phyloP scores from a whole-genome alignment of 2,797 vertebrate genomes.

The Galaxias olidus region DNA sequence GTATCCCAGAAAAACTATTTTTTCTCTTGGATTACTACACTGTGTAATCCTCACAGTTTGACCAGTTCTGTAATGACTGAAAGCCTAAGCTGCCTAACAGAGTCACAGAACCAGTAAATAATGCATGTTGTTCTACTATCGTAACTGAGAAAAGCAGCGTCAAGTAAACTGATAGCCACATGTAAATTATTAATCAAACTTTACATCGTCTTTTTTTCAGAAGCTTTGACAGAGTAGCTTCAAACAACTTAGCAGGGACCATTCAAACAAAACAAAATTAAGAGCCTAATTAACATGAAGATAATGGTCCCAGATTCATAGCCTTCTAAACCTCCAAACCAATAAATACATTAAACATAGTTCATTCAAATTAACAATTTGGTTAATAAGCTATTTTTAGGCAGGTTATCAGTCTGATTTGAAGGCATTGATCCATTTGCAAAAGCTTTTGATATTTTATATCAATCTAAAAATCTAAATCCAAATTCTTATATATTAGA shows the following conservation, averaged over 20 bases:
- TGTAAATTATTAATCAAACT: constrained; percentile 83
- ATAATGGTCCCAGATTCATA: too few species aligned
- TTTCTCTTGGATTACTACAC: constrained; percentile 62
- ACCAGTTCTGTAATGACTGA: constrained; percentile 66
- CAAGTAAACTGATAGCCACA: constrained; percentile 83
- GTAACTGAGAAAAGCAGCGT: constrained; percentile 89
- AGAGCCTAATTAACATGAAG: too few species aligned
- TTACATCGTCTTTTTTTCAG: constrained; percentile 68
- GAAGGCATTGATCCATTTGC: too few species aligned
- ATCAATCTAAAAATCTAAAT: too few species aligned
- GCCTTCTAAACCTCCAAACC: too few species aligned
- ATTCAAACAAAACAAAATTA: constrained; percentile 41
- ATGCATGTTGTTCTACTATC: constrained; percentile 88
- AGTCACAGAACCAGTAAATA: constrained; percentile 82
- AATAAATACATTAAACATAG: too few species aligned
- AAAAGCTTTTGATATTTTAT: too few species aligned
- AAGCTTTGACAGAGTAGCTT: constrained; percentile 62
- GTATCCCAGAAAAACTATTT: constrained; percentile 60
- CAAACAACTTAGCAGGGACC: constrained; percentile 35
- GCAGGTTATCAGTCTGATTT: too few species aligned
- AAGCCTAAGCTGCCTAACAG: constrained; percentile 71
- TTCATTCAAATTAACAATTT: too few species aligned
- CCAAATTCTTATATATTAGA: not conserved
- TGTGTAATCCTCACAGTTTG: constrained; percentile 72
- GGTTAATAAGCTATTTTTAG: too few species aligned